Evolutionary conservation across 2,113 vertebrate species (phyloP).

Genomic region (Plotosus lineatus): DNA sequence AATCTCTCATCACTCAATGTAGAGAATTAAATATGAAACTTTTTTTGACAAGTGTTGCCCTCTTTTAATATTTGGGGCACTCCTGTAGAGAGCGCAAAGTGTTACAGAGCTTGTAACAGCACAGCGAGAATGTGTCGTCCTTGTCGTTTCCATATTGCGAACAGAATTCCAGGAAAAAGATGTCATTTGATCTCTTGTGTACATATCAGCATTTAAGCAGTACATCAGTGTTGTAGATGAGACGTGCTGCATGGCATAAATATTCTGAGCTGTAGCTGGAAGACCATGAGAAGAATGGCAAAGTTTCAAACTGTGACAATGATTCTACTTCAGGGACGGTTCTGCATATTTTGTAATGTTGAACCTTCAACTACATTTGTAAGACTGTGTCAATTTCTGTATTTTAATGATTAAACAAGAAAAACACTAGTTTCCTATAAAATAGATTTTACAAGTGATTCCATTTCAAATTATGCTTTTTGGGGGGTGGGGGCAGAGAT

Average conservation of each 20-base stretch:
- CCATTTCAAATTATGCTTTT: slow-evolving; percentile 73
- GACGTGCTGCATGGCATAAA: slow-evolving; percentile 67
- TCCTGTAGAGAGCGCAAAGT: background rate
- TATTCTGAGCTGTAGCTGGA: slow-evolving; percentile 39
- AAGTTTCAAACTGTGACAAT: slow-evolving; percentile 79
- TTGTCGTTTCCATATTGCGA: background rate
- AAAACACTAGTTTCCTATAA: slow-evolving; percentile 93
- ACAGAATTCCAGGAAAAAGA: slow-evolving; percentile 53
- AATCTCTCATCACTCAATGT: too few relatives aligned
- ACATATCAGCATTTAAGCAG: slow-evolving; percentile 77
- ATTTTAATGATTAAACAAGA: slow-evolving; percentile 91
- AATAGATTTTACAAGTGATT: slow-evolving; percentile 79
- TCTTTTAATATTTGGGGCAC: too few relatives aligned
- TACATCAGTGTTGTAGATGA: slow-evolving; percentile 76
- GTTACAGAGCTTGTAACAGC: slow-evolving; percentile 29
- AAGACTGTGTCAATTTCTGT: slow-evolving; percentile 85
- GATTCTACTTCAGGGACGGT: slow-evolving; percentile 85
- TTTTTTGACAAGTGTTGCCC: too few relatives aligned
- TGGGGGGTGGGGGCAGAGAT: slow-evolving; percentile 64
- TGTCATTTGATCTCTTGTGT: slow-evolving; percentile 40
- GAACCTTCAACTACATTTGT: slow-evolving; percentile 79
- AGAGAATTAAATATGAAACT: too few relatives aligned
- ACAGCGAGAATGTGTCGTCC: slow-evolving; percentile 35
- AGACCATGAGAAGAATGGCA: slow-evolving; percentile 20
- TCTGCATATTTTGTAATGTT: slow-evolving; percentile 70